Percentiles rank a stretch among this genome's conserved stretches.
Conservation (phyloP, 2,888 invertebrate species). For the Drosophila heteroneura region DNA sequence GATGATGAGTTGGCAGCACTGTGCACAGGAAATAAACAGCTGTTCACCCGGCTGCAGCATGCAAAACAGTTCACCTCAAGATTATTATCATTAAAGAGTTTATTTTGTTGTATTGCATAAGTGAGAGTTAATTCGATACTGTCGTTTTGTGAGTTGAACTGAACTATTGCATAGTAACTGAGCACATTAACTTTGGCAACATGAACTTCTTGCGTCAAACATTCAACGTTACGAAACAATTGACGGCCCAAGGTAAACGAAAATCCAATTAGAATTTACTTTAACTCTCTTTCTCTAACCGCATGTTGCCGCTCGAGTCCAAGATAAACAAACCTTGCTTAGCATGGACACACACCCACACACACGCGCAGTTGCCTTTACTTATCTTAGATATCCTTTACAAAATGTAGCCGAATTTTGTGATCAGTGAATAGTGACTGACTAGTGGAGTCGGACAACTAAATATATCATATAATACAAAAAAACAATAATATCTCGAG, state of each 20-base stretch:
- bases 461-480: neutral
- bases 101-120: constrained; percentile 18
- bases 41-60: constrained; percentile 38
- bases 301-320: neutral
- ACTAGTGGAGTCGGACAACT: neutral
- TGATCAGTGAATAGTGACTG: neutral
- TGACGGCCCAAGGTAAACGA: constrained; percentile 78
- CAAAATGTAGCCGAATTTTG: neutral
- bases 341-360: constrained; percentile 1
- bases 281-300: neutral
- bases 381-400: neutral
- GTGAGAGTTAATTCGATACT: neutral
- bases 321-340: neutral
- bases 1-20: constrained; percentile 29
- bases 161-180: neutral
- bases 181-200: neutral
- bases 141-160: neutral
- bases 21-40: constrained; percentile 27
- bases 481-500: neutral
- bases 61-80: constrained; percentile 12
- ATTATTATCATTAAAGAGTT: constrained; percentile 12
- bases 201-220: constrained; percentile 85
- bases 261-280: neutral
- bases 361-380: neutral
- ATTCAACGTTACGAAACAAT: constrained; percentile 83